Conservation (phyloP, 2,888 invertebrate genomes). For the Galeruca laticollis region DNA sequence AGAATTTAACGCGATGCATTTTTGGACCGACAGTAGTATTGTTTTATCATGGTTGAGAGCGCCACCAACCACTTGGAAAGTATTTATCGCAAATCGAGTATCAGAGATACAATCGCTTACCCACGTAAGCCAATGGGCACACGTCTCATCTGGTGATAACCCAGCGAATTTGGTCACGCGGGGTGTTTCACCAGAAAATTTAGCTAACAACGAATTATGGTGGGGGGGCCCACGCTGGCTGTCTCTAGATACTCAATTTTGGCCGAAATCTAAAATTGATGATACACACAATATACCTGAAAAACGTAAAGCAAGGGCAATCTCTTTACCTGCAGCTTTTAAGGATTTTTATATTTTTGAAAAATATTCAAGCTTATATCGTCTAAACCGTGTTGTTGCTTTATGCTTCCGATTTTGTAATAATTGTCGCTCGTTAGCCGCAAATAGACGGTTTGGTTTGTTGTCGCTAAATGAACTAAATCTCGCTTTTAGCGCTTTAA, state of each 20-base stretch:
- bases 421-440: too few relatives aligned
- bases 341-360: background rate
- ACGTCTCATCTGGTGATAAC: slow-evolving; percentile 29
- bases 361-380: background rate
- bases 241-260: background rate
- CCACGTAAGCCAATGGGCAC: too few relatives aligned
- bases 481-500: too few relatives aligned
- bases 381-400: background rate
- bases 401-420: too few relatives aligned
- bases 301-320: background rate
- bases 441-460: too few relatives aligned
- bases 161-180: slow-evolving; percentile 39
- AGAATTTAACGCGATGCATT: background rate
- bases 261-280: background rate
- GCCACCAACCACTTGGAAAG: slow-evolving; percentile 28
- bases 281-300: background rate
- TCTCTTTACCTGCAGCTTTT: background rate
- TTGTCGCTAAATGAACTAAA: too few relatives aligned
- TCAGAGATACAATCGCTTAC: slow-evolving; percentile 33
- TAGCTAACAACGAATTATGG: slow-evolving; percentile 20
- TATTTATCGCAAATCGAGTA: slow-evolving; percentile 40
- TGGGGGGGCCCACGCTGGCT: too few relatives aligned
- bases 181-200: slow-evolving; percentile 23
- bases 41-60: slow-evolving; percentile 33
- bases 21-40: slow-evolving; percentile 7